Percentiles rank a stretch among this genome's conserved stretches.
Evolutionary conservation across 2,888 invertebrate genomes (phyloP).

Genomic region (Tetragnatha montana): DNA sequence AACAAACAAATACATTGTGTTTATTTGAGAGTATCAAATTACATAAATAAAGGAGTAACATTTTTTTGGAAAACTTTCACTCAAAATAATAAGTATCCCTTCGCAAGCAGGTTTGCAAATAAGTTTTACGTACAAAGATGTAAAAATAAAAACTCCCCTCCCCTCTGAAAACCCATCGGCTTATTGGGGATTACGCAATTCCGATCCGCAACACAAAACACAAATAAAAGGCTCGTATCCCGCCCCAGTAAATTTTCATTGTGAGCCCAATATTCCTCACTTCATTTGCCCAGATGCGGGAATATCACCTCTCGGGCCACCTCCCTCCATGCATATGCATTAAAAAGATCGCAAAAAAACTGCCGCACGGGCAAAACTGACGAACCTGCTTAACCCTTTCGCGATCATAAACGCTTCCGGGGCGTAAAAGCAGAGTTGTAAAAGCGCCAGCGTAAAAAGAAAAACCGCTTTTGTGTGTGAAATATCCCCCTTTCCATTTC

Average conservation of each 20-base stretch:
- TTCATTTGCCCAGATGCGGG: slow-evolving; percentile 22
- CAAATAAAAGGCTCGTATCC: background rate
- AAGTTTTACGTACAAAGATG: too few relatives aligned
- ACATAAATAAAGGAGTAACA: too few relatives aligned
- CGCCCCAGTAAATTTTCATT: slow-evolving; percentile 10
- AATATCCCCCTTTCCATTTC: slow-evolving; percentile 42
- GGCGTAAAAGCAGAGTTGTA: slow-evolving; percentile 30
- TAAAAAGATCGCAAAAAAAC: slow-evolving; percentile 4
- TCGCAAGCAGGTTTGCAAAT: too few relatives aligned
- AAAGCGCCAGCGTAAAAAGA: background rate
- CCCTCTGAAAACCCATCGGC: background rate
- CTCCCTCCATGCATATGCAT: slow-evolving; percentile 18
- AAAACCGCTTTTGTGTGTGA: slow-evolving; percentile 12
- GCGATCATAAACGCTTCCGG: slow-evolving; percentile 19
- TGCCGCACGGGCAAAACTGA: slow-evolving; percentile 8
- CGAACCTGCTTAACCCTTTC: background rate
- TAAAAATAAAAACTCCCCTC: too few relatives aligned
- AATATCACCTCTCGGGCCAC: slow-evolving; percentile 40
- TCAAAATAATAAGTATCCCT: too few relatives aligned
- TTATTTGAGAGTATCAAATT: too few relatives aligned
- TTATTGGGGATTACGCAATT: background rate
- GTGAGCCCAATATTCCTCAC: slow-evolving; percentile 15
- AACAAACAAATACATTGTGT: too few relatives aligned
- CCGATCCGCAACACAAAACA: background rate
- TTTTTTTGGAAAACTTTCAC: too few relatives aligned